Evolutionary conservation across 2,888 invertebrate species (phyloP).

Genomic region (Psococerastis gibbosa): DNA sequence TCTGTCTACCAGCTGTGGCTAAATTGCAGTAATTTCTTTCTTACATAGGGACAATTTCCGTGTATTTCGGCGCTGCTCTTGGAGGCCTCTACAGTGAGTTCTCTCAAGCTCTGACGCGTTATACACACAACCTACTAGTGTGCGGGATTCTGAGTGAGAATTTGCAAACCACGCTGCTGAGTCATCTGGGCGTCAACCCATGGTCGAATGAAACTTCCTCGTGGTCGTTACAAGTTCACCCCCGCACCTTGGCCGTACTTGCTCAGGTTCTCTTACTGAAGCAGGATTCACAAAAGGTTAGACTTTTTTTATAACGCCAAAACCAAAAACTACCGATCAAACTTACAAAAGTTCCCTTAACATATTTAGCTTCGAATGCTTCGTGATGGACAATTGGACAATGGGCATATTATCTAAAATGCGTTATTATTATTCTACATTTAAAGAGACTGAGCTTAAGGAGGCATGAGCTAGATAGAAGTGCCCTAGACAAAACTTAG

Average conservation of each 20-base stretch:
- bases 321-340: no score
- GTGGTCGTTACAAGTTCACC: conserved; percentile 62
- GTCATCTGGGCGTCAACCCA: conserved; percentile 55
- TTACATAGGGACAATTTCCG: conserved; percentile 43
- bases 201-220: conserved; percentile 33
- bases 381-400: no score
- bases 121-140: conserved; percentile 56
- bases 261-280: conserved; percentile 70
- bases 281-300: conserved; percentile 53
- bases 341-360: no score
- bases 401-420: no score
- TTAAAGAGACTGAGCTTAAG: no score
- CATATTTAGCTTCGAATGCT: no score
- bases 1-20: neutral
- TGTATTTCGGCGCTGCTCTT: conserved; percentile 51
- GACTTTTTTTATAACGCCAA: no score
- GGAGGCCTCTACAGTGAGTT: conserved; percentile 54
- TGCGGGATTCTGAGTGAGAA: conserved; percentile 44
- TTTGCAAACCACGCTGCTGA: conserved; percentile 49
- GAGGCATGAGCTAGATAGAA: no score
- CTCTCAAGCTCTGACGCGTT: conserved; percentile 57
- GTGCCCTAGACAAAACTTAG: no score
- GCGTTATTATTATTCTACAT: no score
- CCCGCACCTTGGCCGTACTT: conserved; percentile 59
- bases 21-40: conserved; percentile 5